These are phyloP conservation scores for Lepidurus apus DNA, from an alignment of 1,140 invertebrate genomes.

Conservation along the genomic window DNA sequence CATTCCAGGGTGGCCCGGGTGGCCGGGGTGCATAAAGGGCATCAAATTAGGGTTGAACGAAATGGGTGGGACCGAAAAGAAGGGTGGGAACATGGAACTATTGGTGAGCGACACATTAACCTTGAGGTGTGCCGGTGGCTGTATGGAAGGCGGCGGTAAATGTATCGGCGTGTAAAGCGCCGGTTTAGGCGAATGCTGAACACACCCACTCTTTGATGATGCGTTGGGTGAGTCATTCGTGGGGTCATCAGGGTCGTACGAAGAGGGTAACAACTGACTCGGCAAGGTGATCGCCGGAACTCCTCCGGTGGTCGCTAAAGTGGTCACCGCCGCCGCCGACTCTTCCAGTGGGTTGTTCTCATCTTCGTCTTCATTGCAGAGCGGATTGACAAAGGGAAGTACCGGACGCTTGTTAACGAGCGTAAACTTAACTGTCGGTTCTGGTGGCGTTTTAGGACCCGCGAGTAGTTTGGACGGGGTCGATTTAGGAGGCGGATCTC, in stretches of 20 bases:
- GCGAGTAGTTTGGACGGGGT: neutral
- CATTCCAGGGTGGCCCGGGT: neutral
- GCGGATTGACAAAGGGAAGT: conserved; percentile 54
- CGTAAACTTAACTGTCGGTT: conserved; percentile 61
- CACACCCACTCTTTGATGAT: neutral
- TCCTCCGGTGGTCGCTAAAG: neutral
- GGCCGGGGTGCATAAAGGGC: neutral
- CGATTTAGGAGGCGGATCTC: neutral
- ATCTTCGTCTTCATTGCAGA: conserved; percentile 47
- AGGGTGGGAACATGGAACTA: conserved; percentile 5
- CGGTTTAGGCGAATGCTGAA: neutral
- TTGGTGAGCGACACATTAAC: neutral
- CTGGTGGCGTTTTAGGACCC: conserved; percentile 67
- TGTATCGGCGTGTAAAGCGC: neutral
- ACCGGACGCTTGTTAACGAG: conserved; percentile 55
- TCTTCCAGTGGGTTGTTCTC: conserved; percentile 35
- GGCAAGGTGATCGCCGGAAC: neutral
- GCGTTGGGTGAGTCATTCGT: conserved; percentile 25
- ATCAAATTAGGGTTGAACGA: neutral
- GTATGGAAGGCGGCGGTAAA: neutral
- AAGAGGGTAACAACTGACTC: neutral
- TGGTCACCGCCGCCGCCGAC: neutral
- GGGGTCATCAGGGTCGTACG: conserved; percentile 30
- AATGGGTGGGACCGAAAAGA: neutral
- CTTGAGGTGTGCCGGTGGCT: conserved; percentile 17